Evolutionary conservation across 37 sponge, comb jelly and placozoan genomes (phyloP).

Genomic region (Crambe crambe): DNA sequence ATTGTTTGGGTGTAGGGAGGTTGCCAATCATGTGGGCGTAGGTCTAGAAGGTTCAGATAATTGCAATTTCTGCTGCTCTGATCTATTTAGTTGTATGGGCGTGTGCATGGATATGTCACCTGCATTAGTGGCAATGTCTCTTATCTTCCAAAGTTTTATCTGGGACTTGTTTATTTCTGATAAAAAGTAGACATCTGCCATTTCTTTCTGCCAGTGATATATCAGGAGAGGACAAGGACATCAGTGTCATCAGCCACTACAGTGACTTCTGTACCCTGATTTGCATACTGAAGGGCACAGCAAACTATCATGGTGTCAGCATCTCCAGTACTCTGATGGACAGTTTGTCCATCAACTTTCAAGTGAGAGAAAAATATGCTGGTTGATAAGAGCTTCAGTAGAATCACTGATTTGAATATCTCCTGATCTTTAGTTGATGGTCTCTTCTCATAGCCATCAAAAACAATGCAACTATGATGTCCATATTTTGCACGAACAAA

Average conservation of each 20-base stretch:
- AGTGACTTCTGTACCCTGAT: background rate
- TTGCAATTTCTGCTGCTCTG: too few species aligned
- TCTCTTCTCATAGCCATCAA: background rate
- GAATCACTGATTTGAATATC: background rate
- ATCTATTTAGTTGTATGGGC: too few species aligned
- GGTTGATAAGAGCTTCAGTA: background rate
- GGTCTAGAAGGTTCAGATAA: too few species aligned
- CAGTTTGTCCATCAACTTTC: background rate
- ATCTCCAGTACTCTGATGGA: conserved; percentile 13
- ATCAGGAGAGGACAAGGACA: background rate
- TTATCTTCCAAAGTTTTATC: background rate
- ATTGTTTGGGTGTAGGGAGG: too few species aligned
- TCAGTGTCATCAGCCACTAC: background rate
- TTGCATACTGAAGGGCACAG: conserved; percentile 33
- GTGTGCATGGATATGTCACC: background rate
- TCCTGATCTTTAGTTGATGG: background rate
- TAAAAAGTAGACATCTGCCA: conserved; percentile 34
- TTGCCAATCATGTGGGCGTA: too few species aligned
- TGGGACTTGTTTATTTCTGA: background rate
- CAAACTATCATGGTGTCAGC: conserved; percentile 26
- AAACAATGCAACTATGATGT: background rate
- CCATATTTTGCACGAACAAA: background rate
- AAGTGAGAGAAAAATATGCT: background rate
- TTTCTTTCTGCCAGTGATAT: conserved; percentile 7
- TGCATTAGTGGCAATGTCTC: background rate